Percentiles rank a stretch among this genome's conserved stretches.
phyloP scores from a whole-genome alignment of 2,888 invertebrate genomes.

The Allygus modestus region DNA sequence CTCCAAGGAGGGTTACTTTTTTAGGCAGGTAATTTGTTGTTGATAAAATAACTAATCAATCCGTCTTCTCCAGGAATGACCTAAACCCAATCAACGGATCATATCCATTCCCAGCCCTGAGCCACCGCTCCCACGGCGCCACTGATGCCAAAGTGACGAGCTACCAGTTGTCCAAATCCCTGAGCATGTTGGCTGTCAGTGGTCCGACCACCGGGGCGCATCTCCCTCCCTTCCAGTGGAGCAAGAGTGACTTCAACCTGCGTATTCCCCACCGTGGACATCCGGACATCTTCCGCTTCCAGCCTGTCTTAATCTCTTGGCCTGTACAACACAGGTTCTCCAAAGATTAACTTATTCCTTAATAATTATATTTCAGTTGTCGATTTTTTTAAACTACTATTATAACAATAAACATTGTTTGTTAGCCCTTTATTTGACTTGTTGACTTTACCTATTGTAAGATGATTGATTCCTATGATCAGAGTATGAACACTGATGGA shows the following conservation, averaged over 20 bases:
- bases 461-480: too few species aligned
- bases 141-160: slow-evolving; percentile 83
- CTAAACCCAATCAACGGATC: slow-evolving; percentile 84
- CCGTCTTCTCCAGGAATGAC: slow-evolving; percentile 79
- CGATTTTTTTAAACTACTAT: too few species aligned
- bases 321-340: slow-evolving; percentile 61
- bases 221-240: slow-evolving; percentile 83
- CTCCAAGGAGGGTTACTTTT: too few species aligned
- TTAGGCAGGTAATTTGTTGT: too few species aligned
- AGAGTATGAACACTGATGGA: too few species aligned
- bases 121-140: slow-evolving; percentile 83
- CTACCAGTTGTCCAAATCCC: slow-evolving; percentile 72
- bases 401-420: too few species aligned
- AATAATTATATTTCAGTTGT: too few species aligned
- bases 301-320: slow-evolving; percentile 78
- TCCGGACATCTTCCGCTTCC: slow-evolving; percentile 83
- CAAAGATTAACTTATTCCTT: too few species aligned
- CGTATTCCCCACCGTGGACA: slow-evolving; percentile 81
- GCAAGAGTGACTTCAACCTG: slow-evolving; percentile 79
- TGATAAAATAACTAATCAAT: too few species aligned
- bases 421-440: too few species aligned
- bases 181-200: slow-evolving; percentile 78
- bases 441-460: too few species aligned
- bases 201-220: slow-evolving; percentile 77
- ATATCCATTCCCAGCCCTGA: slow-evolving; percentile 83